Evolutionary conservation across 2,113 vertebrate species (phyloP), one percentile per base, ranked within the genome.

Genomic region (Myrmecobius fasciatus): DNA sequence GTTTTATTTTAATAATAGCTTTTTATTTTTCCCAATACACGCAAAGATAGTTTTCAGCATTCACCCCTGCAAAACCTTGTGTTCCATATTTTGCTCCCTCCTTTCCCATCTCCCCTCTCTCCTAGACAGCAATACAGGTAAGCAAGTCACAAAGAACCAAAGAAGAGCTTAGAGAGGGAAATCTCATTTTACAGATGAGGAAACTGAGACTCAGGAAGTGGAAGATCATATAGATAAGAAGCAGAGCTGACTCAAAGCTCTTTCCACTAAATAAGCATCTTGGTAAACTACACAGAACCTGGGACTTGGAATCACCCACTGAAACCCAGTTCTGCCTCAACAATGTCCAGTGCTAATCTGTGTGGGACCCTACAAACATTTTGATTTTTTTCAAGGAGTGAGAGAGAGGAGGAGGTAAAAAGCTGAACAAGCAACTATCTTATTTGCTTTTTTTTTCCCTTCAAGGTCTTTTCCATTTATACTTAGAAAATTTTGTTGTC

Each of bases 111-210:
- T 10, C 0, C 49, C 49, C 49, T 10, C 49, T 51, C 9, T 10
- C 49, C 49, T 51, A 51, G 49, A 51, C 9, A 10, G 49, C 49
- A 51, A 51, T 51, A 51, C 1, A 51, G 6, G 49, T 51, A 51
- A 51, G 11, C 49, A 51, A 51, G 25, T 91, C 52, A 93, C 88
- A 93, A 52, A 60, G 54, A 60, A 52, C 36, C 2, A 2, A 49
- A 89, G n/a, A 83, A 54, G 28, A 92, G 14, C 31, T 48, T 83
- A 83, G n/a, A 46, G 43, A 89, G 92, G 93, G 93, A 94, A 49
- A 75, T 52, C 52, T 91, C 14, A 36, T 52, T 91, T 52, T 91
- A 89, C n/a, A 2, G 54, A 3, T 47, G 52, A 91, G n/a, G 36
- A 91, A 56, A 92, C 43, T 89, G 90, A 96, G 91, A 51, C 83